These are phyloP conservation scores for Bolborhynchus lineola DNA, from an alignment of 2,113 vertebrate species.

Conservation along the genomic window DNA sequence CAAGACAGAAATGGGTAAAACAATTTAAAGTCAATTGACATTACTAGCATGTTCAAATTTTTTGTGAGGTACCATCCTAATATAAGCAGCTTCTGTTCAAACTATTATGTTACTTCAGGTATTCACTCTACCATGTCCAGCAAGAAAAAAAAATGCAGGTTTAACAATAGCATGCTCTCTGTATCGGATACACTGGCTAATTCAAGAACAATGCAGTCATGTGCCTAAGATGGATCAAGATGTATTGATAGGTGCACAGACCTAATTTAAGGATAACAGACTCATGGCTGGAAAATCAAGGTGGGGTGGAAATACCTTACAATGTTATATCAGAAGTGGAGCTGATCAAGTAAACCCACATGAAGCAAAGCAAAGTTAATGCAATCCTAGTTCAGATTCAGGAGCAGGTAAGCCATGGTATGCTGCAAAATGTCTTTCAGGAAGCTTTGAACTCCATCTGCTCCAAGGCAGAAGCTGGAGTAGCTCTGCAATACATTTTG, in stretches of 20 bases:
- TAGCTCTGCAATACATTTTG: not conserved
- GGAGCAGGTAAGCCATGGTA: not conserved
- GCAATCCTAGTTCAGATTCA: not conserved
- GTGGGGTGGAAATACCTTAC: not conserved
- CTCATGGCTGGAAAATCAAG: not conserved
- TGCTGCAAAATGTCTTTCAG: not conserved
- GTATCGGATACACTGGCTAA: not conserved
- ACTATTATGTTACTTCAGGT: not conserved
- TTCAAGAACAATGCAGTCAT: not conserved
- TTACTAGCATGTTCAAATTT: not conserved
- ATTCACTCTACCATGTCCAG: not conserved
- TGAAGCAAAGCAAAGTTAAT: not conserved
- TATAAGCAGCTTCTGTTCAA: not conserved
- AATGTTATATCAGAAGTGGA: not conserved
- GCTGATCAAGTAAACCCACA: not conserved
- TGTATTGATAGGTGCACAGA: not conserved
- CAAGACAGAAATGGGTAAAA: not conserved
- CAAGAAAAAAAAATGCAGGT: not conserved
- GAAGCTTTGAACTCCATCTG: fast-evolving
- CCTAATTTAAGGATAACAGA: not conserved
- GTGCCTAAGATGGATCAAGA: not conserved
- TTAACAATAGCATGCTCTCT: not conserved
- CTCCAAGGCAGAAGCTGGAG: not conserved
- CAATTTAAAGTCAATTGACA: not conserved
- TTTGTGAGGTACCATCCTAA: not conserved